Percentiles rank a stretch among this genome's conserved stretches.
Evolutionary conservation across 1,140 invertebrate species (phyloP).

Genomic region (Eumeta japonica): DNA sequence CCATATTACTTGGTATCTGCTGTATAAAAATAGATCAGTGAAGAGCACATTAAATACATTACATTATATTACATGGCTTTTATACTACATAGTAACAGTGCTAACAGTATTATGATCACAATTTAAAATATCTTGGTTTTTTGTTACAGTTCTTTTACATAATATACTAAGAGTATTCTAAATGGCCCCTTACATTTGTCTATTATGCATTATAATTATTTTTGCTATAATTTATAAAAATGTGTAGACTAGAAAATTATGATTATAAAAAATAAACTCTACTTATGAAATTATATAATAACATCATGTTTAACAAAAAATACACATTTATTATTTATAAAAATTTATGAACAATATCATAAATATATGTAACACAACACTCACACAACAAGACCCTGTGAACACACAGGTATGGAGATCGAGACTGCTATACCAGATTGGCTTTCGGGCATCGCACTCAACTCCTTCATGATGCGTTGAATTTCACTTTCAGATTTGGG

Average conservation of each 20-base stretch:
- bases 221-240: conserved; percentile 3
- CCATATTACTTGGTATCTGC: too few species aligned
- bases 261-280: neutral
- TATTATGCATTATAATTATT: conserved; percentile 1
- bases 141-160: too few species aligned
- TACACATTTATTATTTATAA: neutral
- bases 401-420: conserved; percentile 87
- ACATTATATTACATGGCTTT: too few species aligned
- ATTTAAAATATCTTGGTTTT: too few species aligned
- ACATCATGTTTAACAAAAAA: neutral
- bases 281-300: too few species aligned
- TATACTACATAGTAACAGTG: too few species aligned
- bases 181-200: too few species aligned
- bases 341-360: conserved; percentile 2
- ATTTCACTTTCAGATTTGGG: conserved; percentile 95
- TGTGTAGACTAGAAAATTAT: conserved; percentile 1
- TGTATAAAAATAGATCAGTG: too few species aligned
- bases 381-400: conserved; percentile 80
- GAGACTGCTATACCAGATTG: conserved; percentile 83
- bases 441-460: conserved; percentile 62
- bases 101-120: too few species aligned
- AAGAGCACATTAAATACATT: too few species aligned
- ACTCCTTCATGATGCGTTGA: conserved; percentile 87
- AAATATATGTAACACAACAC: conserved; percentile 21
- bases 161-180: too few species aligned